Evolutionary conservation across 2,797 vertebrate genomes (phyloP), one percentile per base, ranked within the genome.

Genomic region (Helicolenus hilgendorfi): DNA sequence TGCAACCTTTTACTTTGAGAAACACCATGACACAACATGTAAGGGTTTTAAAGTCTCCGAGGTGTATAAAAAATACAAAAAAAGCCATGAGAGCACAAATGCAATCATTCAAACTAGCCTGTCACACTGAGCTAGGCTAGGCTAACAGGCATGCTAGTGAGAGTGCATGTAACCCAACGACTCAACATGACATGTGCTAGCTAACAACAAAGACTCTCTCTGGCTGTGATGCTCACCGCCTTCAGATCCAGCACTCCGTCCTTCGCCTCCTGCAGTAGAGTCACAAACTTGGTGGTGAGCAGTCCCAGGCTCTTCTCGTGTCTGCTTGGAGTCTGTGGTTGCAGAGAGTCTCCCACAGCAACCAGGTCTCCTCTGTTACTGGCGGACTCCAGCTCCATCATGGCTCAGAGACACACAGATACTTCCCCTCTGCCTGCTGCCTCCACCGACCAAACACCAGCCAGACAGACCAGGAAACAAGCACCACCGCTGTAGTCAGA

Each of bases 181-280:
- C 88, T 93, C 89, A 29, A 69, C 72, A 33, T 95, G 93, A 94
- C 95, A 95, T 96, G 95, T 95, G 95, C 96, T 95, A 95, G 94
- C 96, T 92, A 89, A 95, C 95, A 96, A 95, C 96, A 96, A 96
- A 96, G 94, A 89, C 81, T 59, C 22, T 0, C 22, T 36, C 38
- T 41, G 38, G 71, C 64, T 85, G 69, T 82, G 41, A 63, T 64
- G 86, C 97, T 97, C 97, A 99, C 99, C 95, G 98, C 98, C 92
- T 99, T 99, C 49, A 99, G 98, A 94, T 99, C 99, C 94, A 99
- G 97, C 65, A 99, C 99, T 71, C 99, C 99, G 94, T 99, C 99
- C 96, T 99, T 99, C 60, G 99, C 99, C 94, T 99, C 99, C 90
- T 99, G 99, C 62, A 99, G 96, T 67, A 99, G 94, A 72, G 98